Percentiles rank a stretch among this genome's conserved stretches.
Evolutionary conservation across 2,888 invertebrate species (phyloP).

Genomic region (Dyspetes luteomarginatus): DNA sequence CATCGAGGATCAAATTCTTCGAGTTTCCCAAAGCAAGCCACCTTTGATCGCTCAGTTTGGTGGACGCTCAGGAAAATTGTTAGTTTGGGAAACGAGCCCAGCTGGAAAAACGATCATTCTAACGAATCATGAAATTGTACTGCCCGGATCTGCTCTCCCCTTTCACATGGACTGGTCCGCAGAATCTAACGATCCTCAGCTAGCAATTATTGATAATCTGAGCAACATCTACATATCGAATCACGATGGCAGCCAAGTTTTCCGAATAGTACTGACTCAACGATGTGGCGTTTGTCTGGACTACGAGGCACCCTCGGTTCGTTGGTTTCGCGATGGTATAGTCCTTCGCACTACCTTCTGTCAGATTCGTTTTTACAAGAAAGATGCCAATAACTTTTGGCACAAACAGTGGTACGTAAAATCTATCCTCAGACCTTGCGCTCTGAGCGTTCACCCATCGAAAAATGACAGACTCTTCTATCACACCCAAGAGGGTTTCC

Average conservation of each 20-base stretch:
- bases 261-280: conserved; percentile 73
- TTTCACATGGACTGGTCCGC: conserved; percentile 76
- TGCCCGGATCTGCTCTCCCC: conserved; percentile 69
- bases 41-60: conserved; percentile 75
- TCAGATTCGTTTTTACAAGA: conserved; percentile 76
- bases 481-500: conserved; percentile 74
- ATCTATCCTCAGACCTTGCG: conserved; percentile 67
- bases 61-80: conserved; percentile 71
- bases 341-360: conserved; percentile 78
- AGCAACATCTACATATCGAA: conserved; percentile 77
- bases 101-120: conserved; percentile 65
- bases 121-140: conserved; percentile 68
- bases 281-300: conserved; percentile 72
- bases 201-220: conserved; percentile 75
- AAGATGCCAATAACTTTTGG: conserved; percentile 70
- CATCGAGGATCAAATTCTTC: conserved; percentile 72
- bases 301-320: conserved; percentile 71
- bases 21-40: conserved; percentile 66
- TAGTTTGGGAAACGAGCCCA: conserved; percentile 74
- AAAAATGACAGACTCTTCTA: conserved; percentile 74
- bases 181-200: conserved; percentile 62
- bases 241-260: conserved; percentile 70
- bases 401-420: conserved; percentile 73
- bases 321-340: conserved; percentile 77
- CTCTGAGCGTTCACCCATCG: conserved; percentile 71